phyloP scores from a whole-genome alignment of 2,888 invertebrate genomes.

The Asteroscopus sphinx region DNA sequence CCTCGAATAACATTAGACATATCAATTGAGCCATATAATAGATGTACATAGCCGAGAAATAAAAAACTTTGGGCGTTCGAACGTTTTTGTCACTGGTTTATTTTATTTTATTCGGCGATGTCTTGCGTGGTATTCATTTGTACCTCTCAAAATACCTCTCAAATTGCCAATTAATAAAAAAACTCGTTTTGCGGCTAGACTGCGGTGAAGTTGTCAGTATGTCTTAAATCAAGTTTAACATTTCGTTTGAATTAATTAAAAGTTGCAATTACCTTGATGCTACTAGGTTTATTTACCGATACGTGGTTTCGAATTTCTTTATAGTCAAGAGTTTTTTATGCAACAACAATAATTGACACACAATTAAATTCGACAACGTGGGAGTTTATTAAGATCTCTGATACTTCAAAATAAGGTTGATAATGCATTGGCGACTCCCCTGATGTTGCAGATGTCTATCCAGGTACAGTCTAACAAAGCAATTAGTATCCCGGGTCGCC shows the following conservation, averaged over 20 bases:
- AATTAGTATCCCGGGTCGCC: no score
- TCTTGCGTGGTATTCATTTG: not conserved
- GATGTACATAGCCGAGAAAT: constrained; percentile 27
- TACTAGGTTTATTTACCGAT: no score
- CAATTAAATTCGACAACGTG: no score
- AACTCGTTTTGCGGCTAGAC: not conserved
- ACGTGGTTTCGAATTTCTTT: no score
- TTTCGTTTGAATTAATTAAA: not conserved
- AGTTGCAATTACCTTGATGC: no score
- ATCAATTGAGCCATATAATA: constrained; percentile 44
- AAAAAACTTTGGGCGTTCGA: constrained; percentile 10
- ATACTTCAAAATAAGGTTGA: no score
- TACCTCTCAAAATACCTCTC: not conserved
- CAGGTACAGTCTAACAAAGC: no score
- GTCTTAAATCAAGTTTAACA: not conserved
- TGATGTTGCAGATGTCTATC: no score
- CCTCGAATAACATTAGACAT: constrained; percentile 62
- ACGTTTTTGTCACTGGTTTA: constrained; percentile 22
- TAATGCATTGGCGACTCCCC: no score
- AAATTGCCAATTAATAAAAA: constrained; percentile 1
- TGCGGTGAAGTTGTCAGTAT: constrained; percentile 5
- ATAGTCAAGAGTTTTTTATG: no score
- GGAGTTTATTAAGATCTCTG: no score
- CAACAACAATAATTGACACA: no score
- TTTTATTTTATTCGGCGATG: not conserved